Percentiles rank a stretch among this genome's conserved stretches.
Conservation (phyloP, 2,888 invertebrate genomes). For the Geotrupes spiniger region DNA sequence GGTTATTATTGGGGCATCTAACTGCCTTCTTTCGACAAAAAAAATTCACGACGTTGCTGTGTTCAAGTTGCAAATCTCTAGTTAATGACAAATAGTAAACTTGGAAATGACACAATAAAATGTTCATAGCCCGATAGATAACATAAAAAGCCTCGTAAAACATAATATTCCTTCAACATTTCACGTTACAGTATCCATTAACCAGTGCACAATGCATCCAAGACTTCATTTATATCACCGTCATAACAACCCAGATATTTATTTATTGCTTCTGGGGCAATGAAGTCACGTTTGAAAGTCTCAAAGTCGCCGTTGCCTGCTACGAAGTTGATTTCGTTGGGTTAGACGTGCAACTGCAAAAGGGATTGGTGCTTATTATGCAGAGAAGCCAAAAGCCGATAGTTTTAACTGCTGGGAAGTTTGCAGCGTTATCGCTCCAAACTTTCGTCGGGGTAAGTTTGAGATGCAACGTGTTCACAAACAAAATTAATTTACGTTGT, state of each 20-base stretch:
- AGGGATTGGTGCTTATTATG: slow-evolving; percentile 49
- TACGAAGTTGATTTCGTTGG: slow-evolving; percentile 24
- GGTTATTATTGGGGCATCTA: too few relatives aligned
- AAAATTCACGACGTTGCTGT: too few relatives aligned
- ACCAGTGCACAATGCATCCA: slow-evolving; percentile 7
- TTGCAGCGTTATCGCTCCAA: slow-evolving; percentile 52
- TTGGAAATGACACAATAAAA: too few relatives aligned
- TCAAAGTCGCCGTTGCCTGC: slow-evolving; percentile 22
- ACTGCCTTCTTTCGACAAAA: too few relatives aligned
- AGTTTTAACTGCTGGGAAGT: slow-evolving; percentile 48
- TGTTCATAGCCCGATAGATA: too few relatives aligned
- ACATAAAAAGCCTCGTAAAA: too few relatives aligned
- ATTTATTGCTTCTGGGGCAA: slow-evolving; percentile 28
- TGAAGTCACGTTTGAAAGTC: slow-evolving; percentile 25
- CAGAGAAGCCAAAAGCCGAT: slow-evolving; percentile 51
- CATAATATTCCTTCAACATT: too few relatives aligned
- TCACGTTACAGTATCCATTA: too few relatives aligned
- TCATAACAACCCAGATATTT: slow-evolving; percentile 16
- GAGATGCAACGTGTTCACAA: background rate
- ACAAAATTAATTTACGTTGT: background rate
- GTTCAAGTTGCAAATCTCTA: too few relatives aligned
- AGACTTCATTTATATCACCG: slow-evolving; percentile 9
- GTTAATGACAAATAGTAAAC: too few relatives aligned
- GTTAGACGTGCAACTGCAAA: slow-evolving; percentile 30
- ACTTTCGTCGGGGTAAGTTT: slow-evolving; percentile 52